Base-by-base conservation (phyloP, 2,797 vertebrate genomes). In the Leptatherina wallacei region DNA sequence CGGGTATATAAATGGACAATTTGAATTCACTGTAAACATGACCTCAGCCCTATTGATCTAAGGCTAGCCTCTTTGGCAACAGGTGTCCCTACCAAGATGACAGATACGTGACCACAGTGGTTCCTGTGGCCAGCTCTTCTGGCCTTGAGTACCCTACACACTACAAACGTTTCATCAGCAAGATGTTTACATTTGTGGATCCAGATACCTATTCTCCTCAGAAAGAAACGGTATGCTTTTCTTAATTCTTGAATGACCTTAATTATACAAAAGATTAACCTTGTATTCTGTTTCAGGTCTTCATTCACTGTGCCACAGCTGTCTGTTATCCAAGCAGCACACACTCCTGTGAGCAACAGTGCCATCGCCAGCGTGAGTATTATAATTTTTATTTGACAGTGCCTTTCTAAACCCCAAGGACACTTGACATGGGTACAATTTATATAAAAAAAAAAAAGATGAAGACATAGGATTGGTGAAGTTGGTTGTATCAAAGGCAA, bases 31-130 rank as follows among this genome's bases (percentile, higher is more conserved):
- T 20, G 16, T 13, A 24, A 24, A 3, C 6, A 3, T 27, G 0
- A 7, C 4, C 18, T 32, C 2, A 30, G 11, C 32, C 29, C 1
- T 14, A 7, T 20, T 57, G 11, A 29, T 3, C 36, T 38, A 3
- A 62, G 10, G 6, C 8, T 24, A 4, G 14, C 0, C 0, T 27
- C 2, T 65, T 70, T 63, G 36, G 29, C 30, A 64, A 9, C 75
- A 95, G 94, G 55, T 94, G 93, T 84, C 86, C 94, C 2, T 94
- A 91, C 82, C 29, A 14, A n/a, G 92, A 94, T 30, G 93, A 95
- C 86, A 84, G 68, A 18, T 92, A 93, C 79, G 44, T 73, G 38
- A 93, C 91, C 14, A 85, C 44, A 2, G 1, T 91, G n/a, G 38
- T 94, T 36, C 86, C 87, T 13, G 87, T 93, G 22, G 81, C 72